Evolutionary conservation across 2,797 vertebrate genomes (phyloP).

Genomic region (Pseudochirops corinnae): DNA sequence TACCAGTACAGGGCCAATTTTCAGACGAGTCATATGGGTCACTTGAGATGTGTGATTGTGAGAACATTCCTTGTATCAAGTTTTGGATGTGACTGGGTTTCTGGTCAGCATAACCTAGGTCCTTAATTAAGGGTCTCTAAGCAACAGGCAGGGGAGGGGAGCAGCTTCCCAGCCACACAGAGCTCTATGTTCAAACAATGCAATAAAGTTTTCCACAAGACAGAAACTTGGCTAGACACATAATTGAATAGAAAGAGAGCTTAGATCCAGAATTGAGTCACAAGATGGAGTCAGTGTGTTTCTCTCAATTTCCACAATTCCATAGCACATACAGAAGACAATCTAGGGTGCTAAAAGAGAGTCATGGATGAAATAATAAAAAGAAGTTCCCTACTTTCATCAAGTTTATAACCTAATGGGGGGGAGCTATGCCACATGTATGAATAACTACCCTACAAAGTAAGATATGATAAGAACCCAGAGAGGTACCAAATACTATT

Average conservation of each 20-base stretch:
- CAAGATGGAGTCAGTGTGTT: neutral
- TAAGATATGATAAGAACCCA: neutral
- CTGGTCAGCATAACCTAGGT: neutral
- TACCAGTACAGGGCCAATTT: neutral
- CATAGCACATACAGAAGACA: neutral
- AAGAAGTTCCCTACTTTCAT: neutral
- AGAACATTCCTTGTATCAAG: neutral
- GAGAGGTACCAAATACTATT: neutral
- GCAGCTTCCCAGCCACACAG: neutral
- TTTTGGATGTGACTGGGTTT: neutral
- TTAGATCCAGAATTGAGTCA: neutral
- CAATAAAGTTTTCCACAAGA: neutral
- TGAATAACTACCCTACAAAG: neutral
- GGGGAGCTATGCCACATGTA: neutral
- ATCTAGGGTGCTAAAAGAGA: neutral
- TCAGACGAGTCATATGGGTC: neutral
- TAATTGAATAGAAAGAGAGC: neutral
- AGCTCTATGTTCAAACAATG: neutral
- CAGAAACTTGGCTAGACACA: neutral
- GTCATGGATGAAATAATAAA: neutral
- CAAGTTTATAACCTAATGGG: neutral
- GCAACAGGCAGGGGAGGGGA: neutral
- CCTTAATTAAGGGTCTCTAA: neutral
- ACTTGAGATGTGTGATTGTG: neutral
- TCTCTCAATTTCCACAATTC: neutral